Evolutionary conservation across 2,113 vertebrate genomes (phyloP), one percentile per base, ranked within the genome.

Genomic region (Neodon shergylaensis): DNA sequence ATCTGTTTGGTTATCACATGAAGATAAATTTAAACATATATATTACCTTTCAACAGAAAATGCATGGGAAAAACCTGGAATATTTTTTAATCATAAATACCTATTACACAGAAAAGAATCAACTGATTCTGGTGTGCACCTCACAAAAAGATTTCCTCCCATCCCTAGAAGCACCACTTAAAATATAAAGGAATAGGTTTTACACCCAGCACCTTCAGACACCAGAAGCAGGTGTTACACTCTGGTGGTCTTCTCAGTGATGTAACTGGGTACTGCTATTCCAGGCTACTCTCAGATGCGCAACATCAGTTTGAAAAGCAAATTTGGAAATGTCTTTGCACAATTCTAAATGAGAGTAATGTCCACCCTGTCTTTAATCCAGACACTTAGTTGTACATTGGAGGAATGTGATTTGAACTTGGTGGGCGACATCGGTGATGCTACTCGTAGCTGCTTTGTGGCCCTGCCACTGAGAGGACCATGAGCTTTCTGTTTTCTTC

Each of bases 31-130:
- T 77, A 85, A 85, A 86, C 12, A 66, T 82, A 92, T 28, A 85
- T 76, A 94, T 65, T 87, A 79, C 16, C 63, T 95, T 94, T 93
- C 65, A 93, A 89, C 44, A 84, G 63, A 47, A 76, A 92, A 81
- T 24, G 16, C 1, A 44, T 17, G 12, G 61, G 70, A 83, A 92
- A 63, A 39, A 36, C 16, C 16, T 47, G 1, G 54, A 66, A 79
- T 14, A 13, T 58, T 81, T 24, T 85, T 79, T 76, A 81, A 92
- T 61, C 26, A 28, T 63, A 78, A 86, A 14, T 49, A 70, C 3
- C n/a, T 66, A 11, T 0, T 78, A 17, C 33, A 5, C 22, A 66
- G 76, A n/a, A n/a, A 81, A 21, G 22, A 84, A 1, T 39, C 65
- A 63, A 70, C 33, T 44, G 14, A 54, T 70, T 93, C 36, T 68